phyloP scores from a whole-genome alignment of 2,797 vertebrate genomes.

The Enoplosus armatus region DNA sequence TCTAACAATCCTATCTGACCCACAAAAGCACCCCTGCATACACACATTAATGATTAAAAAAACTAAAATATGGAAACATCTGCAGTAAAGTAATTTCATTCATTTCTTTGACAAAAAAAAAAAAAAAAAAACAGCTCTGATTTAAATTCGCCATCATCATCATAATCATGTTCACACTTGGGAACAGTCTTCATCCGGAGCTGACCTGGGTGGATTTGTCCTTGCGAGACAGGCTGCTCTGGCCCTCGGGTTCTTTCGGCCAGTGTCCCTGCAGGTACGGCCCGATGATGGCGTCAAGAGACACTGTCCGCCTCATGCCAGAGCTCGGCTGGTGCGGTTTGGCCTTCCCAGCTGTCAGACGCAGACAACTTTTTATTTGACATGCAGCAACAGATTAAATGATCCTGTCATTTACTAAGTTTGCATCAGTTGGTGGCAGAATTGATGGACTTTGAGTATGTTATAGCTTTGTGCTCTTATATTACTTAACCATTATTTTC shows the following conservation, averaged over 20 bases:
- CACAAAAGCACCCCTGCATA: background rate
- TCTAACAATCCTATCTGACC: background rate
- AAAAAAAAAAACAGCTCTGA: background rate
- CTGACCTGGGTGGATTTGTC: constrained; percentile 93
- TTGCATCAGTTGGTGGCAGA: background rate
- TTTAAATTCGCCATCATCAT: background rate
- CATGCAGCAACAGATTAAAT: background rate
- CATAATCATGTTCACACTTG: background rate
- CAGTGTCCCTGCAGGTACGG: constrained; percentile 93
- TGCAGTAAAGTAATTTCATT: constrained; percentile 12
- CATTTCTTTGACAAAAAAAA: constrained; percentile 12
- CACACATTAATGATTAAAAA: background rate
- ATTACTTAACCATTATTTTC: background rate
- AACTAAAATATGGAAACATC: constrained; percentile 6
- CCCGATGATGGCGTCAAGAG: constrained; percentile 90
- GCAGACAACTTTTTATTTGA: constrained; percentile 35
- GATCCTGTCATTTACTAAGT: background rate
- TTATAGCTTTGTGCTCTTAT: background rate
- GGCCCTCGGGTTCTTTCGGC: constrained; percentile 88
- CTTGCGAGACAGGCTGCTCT: constrained; percentile 77
- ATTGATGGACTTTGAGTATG: background rate
- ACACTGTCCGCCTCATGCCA: constrained; percentile 87
- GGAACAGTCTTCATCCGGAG: constrained; percentile 4
- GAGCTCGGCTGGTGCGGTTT: constrained; percentile 81
- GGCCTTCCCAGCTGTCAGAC: constrained; percentile 78